Conservation (phyloP, 2,797 vertebrate genomes). For the Odontamblyopus lacepedii region DNA sequence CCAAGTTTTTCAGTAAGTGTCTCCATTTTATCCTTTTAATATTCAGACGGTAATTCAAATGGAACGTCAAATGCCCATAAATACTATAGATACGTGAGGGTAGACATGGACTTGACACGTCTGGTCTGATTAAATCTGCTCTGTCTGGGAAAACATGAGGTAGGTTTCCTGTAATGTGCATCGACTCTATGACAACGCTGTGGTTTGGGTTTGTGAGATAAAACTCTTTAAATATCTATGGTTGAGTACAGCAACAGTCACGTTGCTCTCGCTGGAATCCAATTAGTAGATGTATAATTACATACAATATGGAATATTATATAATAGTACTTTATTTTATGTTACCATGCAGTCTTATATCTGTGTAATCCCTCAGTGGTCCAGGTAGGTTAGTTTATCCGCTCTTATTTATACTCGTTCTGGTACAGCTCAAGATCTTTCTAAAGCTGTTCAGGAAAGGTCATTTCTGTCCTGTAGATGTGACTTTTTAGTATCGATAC, state of each 20-base stretch:
- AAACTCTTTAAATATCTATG: background rate
- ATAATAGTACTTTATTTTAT: too few relatives aligned
- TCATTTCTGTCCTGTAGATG: too few relatives aligned
- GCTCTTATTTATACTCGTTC: too few relatives aligned
- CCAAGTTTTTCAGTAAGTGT: conserved; percentile 79
- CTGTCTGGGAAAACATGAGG: conserved; percentile 23
- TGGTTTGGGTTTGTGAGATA: background rate
- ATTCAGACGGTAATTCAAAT: background rate
- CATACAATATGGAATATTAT: too few relatives aligned
- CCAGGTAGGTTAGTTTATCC: too few relatives aligned
- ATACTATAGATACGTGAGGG: background rate
- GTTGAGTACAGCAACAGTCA: background rate
- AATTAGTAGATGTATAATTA: too few relatives aligned
- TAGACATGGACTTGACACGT: background rate
- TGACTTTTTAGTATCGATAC: too few relatives aligned
- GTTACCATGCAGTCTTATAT: too few relatives aligned
- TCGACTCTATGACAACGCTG: conserved; percentile 26
- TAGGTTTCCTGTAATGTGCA: conserved; percentile 36
- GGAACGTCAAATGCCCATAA: background rate
- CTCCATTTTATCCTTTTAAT: background rate
- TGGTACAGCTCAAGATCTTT: too few relatives aligned
- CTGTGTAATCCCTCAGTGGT: too few relatives aligned
- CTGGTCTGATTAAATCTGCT: conserved; percentile 33
- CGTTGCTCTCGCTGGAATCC: too few relatives aligned
- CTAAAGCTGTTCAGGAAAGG: too few relatives aligned